These are phyloP conservation scores for Cremastinae sp. DNA, from an alignment of 2,888 invertebrate genomes.

Conservation along the genomic window DNA sequence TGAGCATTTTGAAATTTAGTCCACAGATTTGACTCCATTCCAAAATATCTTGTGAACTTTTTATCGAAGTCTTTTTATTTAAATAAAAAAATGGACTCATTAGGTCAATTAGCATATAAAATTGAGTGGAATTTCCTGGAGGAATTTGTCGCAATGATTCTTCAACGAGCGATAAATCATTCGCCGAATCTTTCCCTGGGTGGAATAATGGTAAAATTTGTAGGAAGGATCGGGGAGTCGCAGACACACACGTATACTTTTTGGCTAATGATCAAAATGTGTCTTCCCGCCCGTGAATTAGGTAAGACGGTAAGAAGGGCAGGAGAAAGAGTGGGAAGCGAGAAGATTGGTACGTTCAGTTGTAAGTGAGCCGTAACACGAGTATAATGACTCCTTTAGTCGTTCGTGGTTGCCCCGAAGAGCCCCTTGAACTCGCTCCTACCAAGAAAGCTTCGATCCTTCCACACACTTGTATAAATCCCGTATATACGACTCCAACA, in stretches of 20 bases:
- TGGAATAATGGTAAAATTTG: background rate
- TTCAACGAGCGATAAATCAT: background rate
- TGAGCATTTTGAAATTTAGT: no score
- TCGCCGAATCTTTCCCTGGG: background rate
- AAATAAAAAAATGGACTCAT: no score
- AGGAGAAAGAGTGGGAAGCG: constrained; percentile 21
- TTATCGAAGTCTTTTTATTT: no score
- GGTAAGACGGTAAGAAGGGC: constrained; percentile 14
- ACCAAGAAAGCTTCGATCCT: constrained; percentile 55
- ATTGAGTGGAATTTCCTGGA: no score
- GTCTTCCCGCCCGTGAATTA: constrained; percentile 50
- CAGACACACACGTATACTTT: background rate
- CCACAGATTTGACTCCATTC: no score
- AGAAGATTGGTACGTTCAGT: constrained; percentile 57
- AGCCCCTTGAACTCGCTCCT: constrained; percentile 55
- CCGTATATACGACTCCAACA: constrained; percentile 6
- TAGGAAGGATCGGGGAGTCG: constrained; percentile 22
- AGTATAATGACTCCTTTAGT: constrained; percentile 60
- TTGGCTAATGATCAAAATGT: constrained; percentile 43
- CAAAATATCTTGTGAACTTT: no score
- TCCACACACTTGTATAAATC: constrained; percentile 11
- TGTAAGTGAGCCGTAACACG: constrained; percentile 57
- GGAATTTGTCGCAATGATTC: background rate
- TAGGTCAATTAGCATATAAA: no score
- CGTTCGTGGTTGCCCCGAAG: constrained; percentile 43